Base-by-base conservation (phyloP, 53 echinoderm and acorn worm species). In the Echinarachnius parma region DNA sequence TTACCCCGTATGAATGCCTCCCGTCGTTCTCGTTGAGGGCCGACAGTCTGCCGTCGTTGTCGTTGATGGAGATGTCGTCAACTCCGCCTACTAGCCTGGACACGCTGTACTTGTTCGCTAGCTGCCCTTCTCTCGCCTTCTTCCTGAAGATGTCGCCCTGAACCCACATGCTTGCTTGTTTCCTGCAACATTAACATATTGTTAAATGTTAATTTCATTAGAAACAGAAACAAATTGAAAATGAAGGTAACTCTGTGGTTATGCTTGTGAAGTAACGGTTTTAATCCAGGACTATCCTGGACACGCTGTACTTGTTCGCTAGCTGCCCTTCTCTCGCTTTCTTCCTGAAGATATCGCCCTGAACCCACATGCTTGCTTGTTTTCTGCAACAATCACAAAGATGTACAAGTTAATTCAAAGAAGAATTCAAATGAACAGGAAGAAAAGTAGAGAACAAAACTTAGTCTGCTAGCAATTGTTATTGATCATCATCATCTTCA, bases 101-200 rank as follows among this genome's bases (percentile, higher is more conserved):
- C 2, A 95, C 95, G 9, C 90, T 84, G 56, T 90, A 83, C 70
- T 88, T 84, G 59, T 74, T 86, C 48, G 80, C 62, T 31, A 78
- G 31, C 82, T 85, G 88, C 21, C 91, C 96, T 36, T 82, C 85
- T 32, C 77, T 82, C 11, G 76, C 77, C 65, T 96, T 96, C 31
- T 91, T 91, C 35, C 96, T 78, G 59, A 68, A 80, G 63, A 96
- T 91, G 62, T 96, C 96, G 15, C 96, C 95, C 66, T 96, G 96
- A 3, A 96, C 96, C 96, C 96, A 96, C 96, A 96, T 96, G 48
- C 86, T 81, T 53, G 96, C 87, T 85, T 96, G 96, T 57, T 96
- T 96, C 64, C 96, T 91, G 86, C 21, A 34, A 57, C 26, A 62
- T 9, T 3, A 42, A 34, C 30, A 3, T 21, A 50, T 18, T n/a